Base-by-base conservation (phyloP, 2,113 vertebrate genomes). In the Prunella fulvescens region DNA sequence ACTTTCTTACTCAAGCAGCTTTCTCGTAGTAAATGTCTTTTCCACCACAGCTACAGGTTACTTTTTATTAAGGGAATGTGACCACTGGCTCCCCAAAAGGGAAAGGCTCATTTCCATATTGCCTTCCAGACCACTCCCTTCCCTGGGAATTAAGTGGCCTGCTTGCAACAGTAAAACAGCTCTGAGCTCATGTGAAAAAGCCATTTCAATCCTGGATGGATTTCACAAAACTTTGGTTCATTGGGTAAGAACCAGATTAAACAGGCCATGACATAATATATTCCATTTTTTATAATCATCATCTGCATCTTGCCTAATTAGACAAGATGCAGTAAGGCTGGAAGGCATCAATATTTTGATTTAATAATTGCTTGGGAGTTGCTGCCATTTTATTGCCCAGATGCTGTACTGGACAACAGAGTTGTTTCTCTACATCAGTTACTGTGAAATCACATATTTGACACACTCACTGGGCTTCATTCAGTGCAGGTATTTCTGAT, bases 141-240 rank as follows among this genome's bases (percentile, higher is more conserved):
- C 80, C 65, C 80, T 92, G 88, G 86, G 80, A 96, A 84, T 92
- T 78, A 53, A 28, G 48, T 64, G 48, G 79, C 25, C 76, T 88
- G 62, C 44, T 88, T 86, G 69, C 51, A 93, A 88, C n/a, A 90
- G 53, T 95, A 86, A 93, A 90, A 81, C 12, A 81, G 91, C 89
- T 93, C 88, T 94, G 81, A 95, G 86, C 66, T 93, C 87, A 93
- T 93, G 71, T 93, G 93, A 96, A 96, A 95, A 95, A 93, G 11
- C 17, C 67, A 90, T 96, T 84, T 94, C 65, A 56, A 78, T 86
- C 60, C 93, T 93, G 79, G 90, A 92, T 50, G 44, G 44, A 37
- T 96, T 95, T 88, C 82, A 81, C 74, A 88, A 96, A 94, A 86
- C 74, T 40, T 28, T 22, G 65, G 44, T 71, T 95, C 69, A 31